phyloP scores from a whole-genome alignment of 2,113 vertebrate genomes.

The Muntiacus muntjak region DNA sequence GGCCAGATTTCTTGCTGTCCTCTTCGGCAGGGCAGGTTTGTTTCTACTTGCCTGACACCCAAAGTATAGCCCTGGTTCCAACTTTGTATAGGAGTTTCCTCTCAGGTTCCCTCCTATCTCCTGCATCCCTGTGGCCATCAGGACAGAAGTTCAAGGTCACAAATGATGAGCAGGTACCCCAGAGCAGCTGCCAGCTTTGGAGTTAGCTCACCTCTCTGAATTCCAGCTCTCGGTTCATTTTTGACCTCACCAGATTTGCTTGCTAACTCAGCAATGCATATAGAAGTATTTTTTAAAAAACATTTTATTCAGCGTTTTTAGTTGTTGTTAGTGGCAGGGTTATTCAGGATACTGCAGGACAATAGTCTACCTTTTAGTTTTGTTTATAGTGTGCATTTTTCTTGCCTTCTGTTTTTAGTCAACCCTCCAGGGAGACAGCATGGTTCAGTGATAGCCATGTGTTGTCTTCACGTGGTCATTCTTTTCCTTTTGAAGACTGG shows the following conservation, averaged over 20 bases:
- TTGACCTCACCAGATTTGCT: neutral
- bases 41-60: neutral
- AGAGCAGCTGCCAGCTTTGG: neutral
- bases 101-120: neutral
- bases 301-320: constrained; percentile 33
- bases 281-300: neutral
- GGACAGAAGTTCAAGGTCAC: constrained; percentile 31
- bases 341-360: neutral
- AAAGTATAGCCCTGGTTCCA: neutral
- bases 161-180: neutral
- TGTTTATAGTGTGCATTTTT: constrained; percentile 2
- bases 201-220: neutral
- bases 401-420: neutral
- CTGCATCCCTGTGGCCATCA: neutral
- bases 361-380: neutral
- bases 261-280: neutral
- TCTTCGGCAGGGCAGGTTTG: neutral
- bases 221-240: neutral
- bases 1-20: neutral
- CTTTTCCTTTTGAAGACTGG: neutral
- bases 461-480: neutral
- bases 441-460: neutral
- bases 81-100: neutral
- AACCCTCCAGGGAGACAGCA: neutral
- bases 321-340: neutral